phyloP scores from a whole-genome alignment of 2,888 invertebrate species.

The Peribatodes rhomboidaria region DNA sequence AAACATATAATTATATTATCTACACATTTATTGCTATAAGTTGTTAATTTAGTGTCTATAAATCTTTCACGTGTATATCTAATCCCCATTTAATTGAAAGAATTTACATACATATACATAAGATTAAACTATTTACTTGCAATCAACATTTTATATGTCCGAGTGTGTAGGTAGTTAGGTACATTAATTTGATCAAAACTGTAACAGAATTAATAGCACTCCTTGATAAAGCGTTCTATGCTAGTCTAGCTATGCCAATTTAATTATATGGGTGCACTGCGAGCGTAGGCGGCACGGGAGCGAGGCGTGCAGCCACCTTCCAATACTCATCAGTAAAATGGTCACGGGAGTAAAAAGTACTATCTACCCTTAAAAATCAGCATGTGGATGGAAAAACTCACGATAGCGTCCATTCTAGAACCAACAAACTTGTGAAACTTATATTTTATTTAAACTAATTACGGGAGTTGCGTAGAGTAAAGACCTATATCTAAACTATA shows the following conservation, averaged over 20 bases:
- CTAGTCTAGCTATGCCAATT: background rate
- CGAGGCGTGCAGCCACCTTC: no score
- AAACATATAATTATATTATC: slow-evolving; percentile 3
- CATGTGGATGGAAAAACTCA: no score
- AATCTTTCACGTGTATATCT: slow-evolving; percentile 21
- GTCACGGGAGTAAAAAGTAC: no score
- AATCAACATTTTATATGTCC: slow-evolving; percentile 9
- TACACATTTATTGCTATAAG: background rate
- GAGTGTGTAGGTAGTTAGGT: slow-evolving; percentile 4
- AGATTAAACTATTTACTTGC: slow-evolving; percentile 15
- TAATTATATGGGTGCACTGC: background rate
- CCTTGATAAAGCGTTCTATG: background rate
- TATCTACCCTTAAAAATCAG: no score
- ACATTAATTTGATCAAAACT: background rate
- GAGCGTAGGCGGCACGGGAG: no score
- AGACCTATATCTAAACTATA: background rate
- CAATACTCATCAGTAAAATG: no score
- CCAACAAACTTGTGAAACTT: no score
- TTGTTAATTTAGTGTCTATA: slow-evolving; percentile 16
- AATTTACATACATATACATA: slow-evolving; percentile 28
- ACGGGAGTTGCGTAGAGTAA: background rate
- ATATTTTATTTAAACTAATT: no score
- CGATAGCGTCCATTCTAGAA: no score
- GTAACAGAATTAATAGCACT: background rate
- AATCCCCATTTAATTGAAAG: slow-evolving; percentile 30